phyloP scores from a whole-genome alignment of 2,888 invertebrate genomes.

The Pristionchus exspectatus region DNA sequence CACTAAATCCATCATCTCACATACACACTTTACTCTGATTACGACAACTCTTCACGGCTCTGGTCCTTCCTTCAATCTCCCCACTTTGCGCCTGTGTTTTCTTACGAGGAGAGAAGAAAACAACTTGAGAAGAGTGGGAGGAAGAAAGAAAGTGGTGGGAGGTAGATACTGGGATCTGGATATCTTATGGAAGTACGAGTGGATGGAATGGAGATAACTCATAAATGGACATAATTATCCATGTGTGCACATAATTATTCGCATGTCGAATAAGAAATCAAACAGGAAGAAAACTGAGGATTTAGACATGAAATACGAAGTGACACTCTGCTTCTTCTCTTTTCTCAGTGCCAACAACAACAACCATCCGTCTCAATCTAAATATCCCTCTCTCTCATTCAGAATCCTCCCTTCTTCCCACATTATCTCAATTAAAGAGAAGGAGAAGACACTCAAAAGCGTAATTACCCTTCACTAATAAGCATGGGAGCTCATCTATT shows the following conservation, averaged over 20 bases:
- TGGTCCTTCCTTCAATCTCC: not conserved
- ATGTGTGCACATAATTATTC: not conserved
- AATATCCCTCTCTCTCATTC: not conserved
- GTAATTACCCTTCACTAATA: not conserved
- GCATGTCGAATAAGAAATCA: not conserved
- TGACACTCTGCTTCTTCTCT: not conserved
- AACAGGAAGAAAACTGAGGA: not conserved
- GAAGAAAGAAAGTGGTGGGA: not conserved
- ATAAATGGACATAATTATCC: no score
- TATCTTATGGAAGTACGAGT: not conserved
- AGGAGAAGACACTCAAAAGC: not conserved
- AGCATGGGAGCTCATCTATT: not conserved
- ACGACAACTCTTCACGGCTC: constrained; percentile 30
- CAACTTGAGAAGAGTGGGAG: constrained; percentile 9
- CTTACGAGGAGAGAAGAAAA: constrained; percentile 1
- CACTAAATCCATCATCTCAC: not conserved
- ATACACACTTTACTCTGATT: constrained; percentile 21
- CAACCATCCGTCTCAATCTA: not conserved
- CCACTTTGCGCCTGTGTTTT: constrained; percentile 15
- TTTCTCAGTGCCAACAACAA: not conserved
- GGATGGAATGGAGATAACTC: not conserved
- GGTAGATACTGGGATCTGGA: not conserved
- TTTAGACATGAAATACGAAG: not conserved
- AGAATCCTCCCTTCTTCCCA: not conserved
- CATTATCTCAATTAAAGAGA: not conserved